These are phyloP conservation scores for Trachops cirrhosus DNA, from an alignment of 2,797 vertebrate species.

Conservation along the genomic window DNA sequence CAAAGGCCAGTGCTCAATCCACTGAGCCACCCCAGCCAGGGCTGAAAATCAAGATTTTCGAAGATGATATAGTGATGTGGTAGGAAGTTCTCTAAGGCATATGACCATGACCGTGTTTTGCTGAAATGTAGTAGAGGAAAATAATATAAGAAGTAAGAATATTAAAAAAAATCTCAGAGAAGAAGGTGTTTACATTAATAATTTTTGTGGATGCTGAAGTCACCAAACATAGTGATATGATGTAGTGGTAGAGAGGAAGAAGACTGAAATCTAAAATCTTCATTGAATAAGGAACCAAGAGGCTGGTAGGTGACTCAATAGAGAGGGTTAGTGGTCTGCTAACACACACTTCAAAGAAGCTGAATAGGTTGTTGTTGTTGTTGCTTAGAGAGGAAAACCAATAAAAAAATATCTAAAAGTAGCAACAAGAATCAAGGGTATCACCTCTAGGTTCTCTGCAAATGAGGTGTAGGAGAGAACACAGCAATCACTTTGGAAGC, in stretches of 20 bases:
- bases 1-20: too few relatives aligned
- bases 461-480: background rate
- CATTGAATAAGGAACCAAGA: background rate
- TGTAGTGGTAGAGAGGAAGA: background rate
- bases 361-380: background rate
- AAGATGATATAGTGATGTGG: background rate
- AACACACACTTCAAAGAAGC: background rate
- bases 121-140: conserved; percentile 13
- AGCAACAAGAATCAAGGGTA: background rate
- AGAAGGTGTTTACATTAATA: background rate
- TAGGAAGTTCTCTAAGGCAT: background rate
- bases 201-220: conserved; percentile 9
- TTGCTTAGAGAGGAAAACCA: background rate
- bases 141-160: background rate
- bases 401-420: background rate
- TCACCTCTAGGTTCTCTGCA: background rate
- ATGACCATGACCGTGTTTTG: background rate
- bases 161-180: background rate
- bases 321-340: background rate
- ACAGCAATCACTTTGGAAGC: background rate
- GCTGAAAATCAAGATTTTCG: background rate
- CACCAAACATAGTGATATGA: background rate
- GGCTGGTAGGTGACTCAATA: background rate
- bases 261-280: background rate
- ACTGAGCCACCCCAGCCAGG: too few relatives aligned